phyloP scores from a whole-genome alignment of 2,797 vertebrate genomes.

The Syncerus caffer region DNA sequence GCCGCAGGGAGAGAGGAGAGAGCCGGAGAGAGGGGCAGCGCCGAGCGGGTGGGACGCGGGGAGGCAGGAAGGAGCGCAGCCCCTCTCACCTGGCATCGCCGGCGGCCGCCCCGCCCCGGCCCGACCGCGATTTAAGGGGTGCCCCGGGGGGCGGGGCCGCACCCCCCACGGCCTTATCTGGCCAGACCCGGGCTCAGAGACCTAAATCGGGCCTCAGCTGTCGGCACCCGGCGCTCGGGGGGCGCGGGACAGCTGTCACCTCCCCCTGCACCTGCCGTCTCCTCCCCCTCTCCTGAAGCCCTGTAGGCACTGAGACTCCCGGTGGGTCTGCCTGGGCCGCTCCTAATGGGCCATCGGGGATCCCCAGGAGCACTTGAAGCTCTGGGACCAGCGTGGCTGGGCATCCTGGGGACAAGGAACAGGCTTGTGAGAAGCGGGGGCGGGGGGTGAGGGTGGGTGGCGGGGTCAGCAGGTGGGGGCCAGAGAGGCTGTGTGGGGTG shows the following conservation, averaged over 20 bases:
- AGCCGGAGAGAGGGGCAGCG: not conserved
- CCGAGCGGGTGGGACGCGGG: not conserved
- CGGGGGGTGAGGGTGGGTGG: not conserved
- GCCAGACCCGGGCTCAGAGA: not conserved
- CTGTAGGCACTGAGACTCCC: slow-evolving; percentile 79
- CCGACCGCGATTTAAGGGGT: slow-evolving; percentile 33
- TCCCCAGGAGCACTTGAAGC: not conserved
- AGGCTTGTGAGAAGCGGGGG: not conserved
- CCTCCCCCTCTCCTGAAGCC: not conserved
- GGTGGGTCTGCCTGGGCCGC: slow-evolving; percentile 82
- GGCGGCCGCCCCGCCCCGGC: not conserved
- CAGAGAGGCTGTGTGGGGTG: fast-evolving
- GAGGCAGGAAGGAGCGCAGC: not conserved
- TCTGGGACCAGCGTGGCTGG: not conserved
- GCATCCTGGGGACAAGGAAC: not conserved
- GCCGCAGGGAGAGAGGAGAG: not conserved
- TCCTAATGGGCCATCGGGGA: not conserved
- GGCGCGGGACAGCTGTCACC: not conserved
- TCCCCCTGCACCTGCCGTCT: not conserved
- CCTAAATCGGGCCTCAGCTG: slow-evolving; percentile 73
- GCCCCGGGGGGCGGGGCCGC: not conserved
- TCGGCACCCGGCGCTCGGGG: not conserved
- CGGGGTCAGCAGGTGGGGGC: not conserved
- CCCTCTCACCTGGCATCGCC: slow-evolving; percentile 52
- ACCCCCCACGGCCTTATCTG: slow-evolving; percentile 27